A percentile compares a stretch with the other conserved stretches of the same genome.
These are phyloP conservation scores for Apis laboriosa DNA, from an alignment of 1,140 invertebrate species.

Conservation along the genomic window DNA sequence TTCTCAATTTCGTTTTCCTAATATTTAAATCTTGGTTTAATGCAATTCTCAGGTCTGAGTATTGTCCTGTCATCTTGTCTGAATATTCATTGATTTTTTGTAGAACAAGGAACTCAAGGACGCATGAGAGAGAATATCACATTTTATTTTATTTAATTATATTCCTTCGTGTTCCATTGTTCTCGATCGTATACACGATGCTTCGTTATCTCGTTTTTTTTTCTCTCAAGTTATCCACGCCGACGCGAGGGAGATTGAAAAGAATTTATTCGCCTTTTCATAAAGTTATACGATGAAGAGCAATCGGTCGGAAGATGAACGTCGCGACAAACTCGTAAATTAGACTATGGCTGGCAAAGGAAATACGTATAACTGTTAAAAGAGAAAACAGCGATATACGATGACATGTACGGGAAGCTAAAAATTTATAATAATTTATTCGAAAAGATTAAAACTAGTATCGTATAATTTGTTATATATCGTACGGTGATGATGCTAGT, in stretches of 20 bases:
- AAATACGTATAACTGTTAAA: neutral
- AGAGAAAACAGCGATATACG: neutral
- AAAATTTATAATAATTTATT: slow-evolving; percentile 17
- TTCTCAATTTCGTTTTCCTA: slow-evolving; percentile 4
- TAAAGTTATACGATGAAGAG: neutral
- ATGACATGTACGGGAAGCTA: neutral
- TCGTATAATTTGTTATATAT: neutral
- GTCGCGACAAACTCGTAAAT: slow-evolving; percentile 22
- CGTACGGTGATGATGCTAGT: neutral
- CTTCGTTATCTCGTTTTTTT: slow-evolving; percentile 9
- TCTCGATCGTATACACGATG: neutral
- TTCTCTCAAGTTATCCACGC: neutral
- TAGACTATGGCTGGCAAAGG: neutral
- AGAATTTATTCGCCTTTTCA: neutral
- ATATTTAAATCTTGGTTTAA: slow-evolving; percentile 29
- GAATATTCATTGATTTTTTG: slow-evolving; percentile 10
- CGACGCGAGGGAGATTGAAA: neutral
- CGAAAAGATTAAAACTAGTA: neutral
- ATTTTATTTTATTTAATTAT: neutral
- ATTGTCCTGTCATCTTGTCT: slow-evolving; percentile 8
- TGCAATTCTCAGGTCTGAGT: neutral
- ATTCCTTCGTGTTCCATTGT: neutral
- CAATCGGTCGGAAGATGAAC: neutral
- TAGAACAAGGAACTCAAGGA: neutral
- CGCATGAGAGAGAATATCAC: neutral